Evolutionary conservation across 2,797 vertebrate genomes (phyloP), one percentile per base, ranked within the genome.

Genomic region (Coregonus suidteri): DNA sequence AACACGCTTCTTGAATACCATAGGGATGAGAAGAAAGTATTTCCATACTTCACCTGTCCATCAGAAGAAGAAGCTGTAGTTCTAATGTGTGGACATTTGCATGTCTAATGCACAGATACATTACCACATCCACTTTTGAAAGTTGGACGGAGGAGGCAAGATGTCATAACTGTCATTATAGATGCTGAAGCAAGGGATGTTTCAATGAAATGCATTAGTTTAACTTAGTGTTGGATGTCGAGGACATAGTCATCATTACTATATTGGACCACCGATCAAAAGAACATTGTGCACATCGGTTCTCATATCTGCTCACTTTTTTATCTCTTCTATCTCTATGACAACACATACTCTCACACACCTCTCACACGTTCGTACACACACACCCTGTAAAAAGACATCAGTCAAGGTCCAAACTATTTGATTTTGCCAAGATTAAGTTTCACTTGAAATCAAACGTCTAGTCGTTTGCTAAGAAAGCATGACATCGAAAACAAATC

Each of bases 381-480:
- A 34, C 69, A 68, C 14, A 69, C 4, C 31, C 35, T 18, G 51
- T 73, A 54, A 67, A 35, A 67, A 6, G 5, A 34, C 15, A 35
- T 34, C 5, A 5, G 31, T 15, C 59, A 35, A 75, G 31, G 14
- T 76, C 65, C 74, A 86, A 80, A 75, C 70, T 3, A 82, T 86
- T 65, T 69, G 13, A 35, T 53, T 74, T 84, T 30, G 82, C 84
- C 85, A 89, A 81, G 72, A 77, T 73, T 59, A 69, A 20, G 53
- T 76, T 76, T 83, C 56, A 75, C 56, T 47, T 72, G 53, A 79
- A 75, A 75, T 76, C 66, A 70, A 77, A 78, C 75, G 79, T 79
- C 71, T 77, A 70, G 53, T 75, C 69, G 65, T 86, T 87, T 87
- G 82, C 86, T 84, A 88, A 82, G 87, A 91, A 90, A 88, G 88